Evolutionary conservation across 2,888 invertebrate genomes (phyloP).

Genomic region (Chymomyza caudatula): DNA sequence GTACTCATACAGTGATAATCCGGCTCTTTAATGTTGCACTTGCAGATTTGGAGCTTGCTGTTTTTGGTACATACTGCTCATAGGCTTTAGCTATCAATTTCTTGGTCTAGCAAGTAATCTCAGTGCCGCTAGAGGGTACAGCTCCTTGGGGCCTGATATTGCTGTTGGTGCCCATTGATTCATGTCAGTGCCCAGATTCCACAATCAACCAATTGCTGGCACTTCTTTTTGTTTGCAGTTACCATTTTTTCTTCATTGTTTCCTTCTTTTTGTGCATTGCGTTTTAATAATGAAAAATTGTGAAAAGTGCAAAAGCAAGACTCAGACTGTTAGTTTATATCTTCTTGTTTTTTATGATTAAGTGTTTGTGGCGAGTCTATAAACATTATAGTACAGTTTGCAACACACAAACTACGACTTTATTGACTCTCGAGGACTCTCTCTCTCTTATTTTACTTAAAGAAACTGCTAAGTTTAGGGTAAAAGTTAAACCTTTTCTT

Average conservation of each 20-base stretch:
- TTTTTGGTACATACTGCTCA: not conserved
- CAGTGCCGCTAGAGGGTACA: not conserved
- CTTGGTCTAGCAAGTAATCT: not conserved
- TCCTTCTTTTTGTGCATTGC: not conserved
- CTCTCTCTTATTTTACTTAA: too few relatives aligned
- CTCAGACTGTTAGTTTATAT: not conserved
- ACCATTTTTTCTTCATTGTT: not conserved
- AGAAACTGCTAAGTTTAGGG: too few relatives aligned
- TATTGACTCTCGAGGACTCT: too few relatives aligned
- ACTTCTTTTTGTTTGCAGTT: conserved; percentile 3
- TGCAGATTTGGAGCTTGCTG: not conserved
- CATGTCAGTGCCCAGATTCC: not conserved
- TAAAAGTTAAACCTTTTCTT: too few relatives aligned
- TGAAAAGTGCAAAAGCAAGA: not conserved
- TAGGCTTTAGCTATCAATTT: not conserved
- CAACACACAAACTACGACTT: too few relatives aligned
- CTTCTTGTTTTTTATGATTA: not conserved
- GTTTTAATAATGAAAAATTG: not conserved
- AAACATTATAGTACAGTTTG: not conserved
- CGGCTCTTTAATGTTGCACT: too few relatives aligned
- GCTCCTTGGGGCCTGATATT: not conserved
- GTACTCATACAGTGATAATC: too few relatives aligned
- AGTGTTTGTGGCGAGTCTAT: not conserved
- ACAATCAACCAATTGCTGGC: not conserved
- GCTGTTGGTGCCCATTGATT: not conserved